Percentiles rank a stretch among this genome's conserved stretches.
phyloP scores from a whole-genome alignment of 2,888 invertebrate genomes.

The Epirrita christyi region DNA sequence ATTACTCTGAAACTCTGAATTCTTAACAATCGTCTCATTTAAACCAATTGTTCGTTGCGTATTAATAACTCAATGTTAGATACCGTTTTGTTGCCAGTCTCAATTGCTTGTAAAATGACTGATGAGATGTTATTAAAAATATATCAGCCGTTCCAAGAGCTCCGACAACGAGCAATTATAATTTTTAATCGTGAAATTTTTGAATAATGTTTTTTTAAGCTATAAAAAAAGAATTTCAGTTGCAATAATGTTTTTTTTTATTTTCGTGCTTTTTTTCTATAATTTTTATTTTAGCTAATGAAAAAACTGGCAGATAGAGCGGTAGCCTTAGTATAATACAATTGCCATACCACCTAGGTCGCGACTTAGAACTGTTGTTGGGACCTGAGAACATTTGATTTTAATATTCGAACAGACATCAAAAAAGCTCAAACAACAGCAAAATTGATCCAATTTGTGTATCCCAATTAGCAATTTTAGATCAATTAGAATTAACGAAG shows the following conservation, averaged over 20 bases:
- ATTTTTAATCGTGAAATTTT: too few species aligned
- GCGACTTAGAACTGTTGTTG: too few species aligned
- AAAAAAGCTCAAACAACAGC: background rate
- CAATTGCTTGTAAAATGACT: slow-evolving; percentile 40
- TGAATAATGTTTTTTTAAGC: too few species aligned
- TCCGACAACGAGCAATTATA: slow-evolving; percentile 5
- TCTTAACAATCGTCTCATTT: slow-evolving; percentile 37
- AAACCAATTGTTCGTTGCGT: slow-evolving; percentile 34
- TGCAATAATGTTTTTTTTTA: too few species aligned
- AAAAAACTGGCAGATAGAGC: too few species aligned
- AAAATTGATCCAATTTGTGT: slow-evolving; percentile 9
- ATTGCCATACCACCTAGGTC: too few species aligned
- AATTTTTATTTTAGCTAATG: too few species aligned
- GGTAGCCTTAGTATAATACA: too few species aligned
- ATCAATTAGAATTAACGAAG: slow-evolving; percentile 19
- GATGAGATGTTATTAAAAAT: slow-evolving; percentile 28
- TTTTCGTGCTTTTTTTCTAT: too few species aligned
- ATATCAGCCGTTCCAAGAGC: background rate
- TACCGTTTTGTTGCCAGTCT: slow-evolving; percentile 37
- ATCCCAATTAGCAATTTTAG: slow-evolving; percentile 24
- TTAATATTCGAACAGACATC: too few species aligned
- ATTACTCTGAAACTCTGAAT: slow-evolving; percentile 31
- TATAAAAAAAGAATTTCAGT: too few species aligned
- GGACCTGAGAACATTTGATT: too few species aligned
- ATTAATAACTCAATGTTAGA: slow-evolving; percentile 39